Evolutionary conservation across 2,888 invertebrate genomes (phyloP).

Genomic region (Heteromyza rotundicornis): DNA sequence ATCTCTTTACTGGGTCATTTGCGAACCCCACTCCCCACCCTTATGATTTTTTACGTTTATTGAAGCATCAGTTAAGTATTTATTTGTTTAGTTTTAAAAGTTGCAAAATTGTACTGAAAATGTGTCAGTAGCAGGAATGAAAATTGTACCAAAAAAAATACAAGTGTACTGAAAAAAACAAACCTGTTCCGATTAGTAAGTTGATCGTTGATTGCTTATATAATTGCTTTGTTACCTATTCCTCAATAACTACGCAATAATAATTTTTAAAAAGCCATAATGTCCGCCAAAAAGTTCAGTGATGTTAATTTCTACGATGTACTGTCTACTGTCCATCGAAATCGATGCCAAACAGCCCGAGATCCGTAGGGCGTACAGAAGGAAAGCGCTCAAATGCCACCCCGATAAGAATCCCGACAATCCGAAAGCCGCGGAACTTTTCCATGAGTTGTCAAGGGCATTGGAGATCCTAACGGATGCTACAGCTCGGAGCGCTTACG

Average conservation of each 20-base stretch:
- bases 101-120: too few species aligned
- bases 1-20: too few species aligned
- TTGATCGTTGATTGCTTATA: background rate
- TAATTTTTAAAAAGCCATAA: background rate
- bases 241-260: background rate
- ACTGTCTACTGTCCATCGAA: conserved; percentile 72
- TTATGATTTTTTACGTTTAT: too few species aligned
- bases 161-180: too few species aligned
- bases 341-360: conserved; percentile 72
- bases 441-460: conserved; percentile 84
- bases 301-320: conserved; percentile 78
- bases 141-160: too few species aligned
- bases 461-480: conserved; percentile 84
- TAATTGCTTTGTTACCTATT: background rate
- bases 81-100: too few species aligned
- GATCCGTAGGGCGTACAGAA: conserved; percentile 92
- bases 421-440: conserved; percentile 86
- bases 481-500: conserved; percentile 84
- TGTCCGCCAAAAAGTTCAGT: conserved; percentile 42
- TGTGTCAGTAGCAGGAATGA: too few species aligned
- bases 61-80: too few species aligned
- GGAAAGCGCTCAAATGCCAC: conserved; percentile 92
- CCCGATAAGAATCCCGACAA: conserved; percentile 97
- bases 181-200: too few species aligned
- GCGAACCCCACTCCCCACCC: too few species aligned